Evolutionary conservation across 1,140 invertebrate genomes (phyloP), one percentile per base, ranked within the genome.

Genomic region (Conus ventricosus): DNA sequence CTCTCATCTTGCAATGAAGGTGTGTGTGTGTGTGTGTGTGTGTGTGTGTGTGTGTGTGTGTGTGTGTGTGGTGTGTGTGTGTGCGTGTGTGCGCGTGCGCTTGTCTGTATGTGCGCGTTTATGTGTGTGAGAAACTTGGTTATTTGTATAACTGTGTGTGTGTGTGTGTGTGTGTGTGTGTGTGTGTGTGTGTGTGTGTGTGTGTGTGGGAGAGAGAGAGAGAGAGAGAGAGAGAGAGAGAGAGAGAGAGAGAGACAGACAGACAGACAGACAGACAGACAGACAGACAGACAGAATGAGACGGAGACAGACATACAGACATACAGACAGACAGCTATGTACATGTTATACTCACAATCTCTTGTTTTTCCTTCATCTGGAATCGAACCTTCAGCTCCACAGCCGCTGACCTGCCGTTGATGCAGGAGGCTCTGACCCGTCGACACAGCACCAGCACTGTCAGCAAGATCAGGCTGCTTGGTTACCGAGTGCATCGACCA

Each of bases 401-500:
- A 51, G 51, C 39, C 15, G 51, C 11, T 23, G 84, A 75, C 51
- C 25, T 17, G 0, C 27, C 11, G 0, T 39, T 6, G 23, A 27
- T 67, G 55, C 63, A 63, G 5, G 25, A 27, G 3, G 20, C 6
- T 5, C 27, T 84, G 7, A 20, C 17, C 25, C 57, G 55, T 13
- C 83, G 83, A 13, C 83, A 84, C n/a, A 84, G 39, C 83, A 63
- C 55, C 55, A 84, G 17, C n/a, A 67, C 83, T 84, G 82, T 20
- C 20, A 84, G 27, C n/a, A 39, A 39, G 39, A 39, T 39, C 39
- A 39, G 39, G 39, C 39, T 39, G 39, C 39, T 39, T 39, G 3
- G 39, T 39, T 39, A 39, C 39, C 3, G 3, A 3, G 3, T 39
- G 39, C 3, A 39, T 39, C 39, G 39, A 39, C 39, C 39, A 39